Base-by-base conservation (phyloP, 2,113 vertebrate species). In the Nansenia antarctica region DNA sequence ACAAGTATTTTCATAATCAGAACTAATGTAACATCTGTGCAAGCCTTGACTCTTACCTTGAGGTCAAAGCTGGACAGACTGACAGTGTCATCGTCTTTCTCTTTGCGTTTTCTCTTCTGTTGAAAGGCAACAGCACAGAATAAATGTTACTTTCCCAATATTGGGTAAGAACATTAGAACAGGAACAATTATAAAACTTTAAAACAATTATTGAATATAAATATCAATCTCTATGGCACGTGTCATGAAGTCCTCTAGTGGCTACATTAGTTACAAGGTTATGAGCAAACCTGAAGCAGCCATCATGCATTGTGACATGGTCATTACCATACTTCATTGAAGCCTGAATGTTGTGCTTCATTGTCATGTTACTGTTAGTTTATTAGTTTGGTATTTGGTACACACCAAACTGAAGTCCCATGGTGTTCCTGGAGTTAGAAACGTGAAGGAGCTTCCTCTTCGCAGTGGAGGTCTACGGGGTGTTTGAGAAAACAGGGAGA, bases 371-470 rank as follows among this genome's bases (percentile, higher is more conserved):
- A 18, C 14, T n/a, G 14, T 47, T 18, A 5, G 22, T 29, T 14
- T 26, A 55, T 55, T 20, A 27, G 24, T 55, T 15, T 24, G 27
- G 24, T 27, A 27, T 22, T n/a, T 22, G 53, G 7, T 3, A 57
- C 4, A 2, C 80, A 98, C 95, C 94, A 98, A 75, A 60, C 89
- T 94, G 77, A 96, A 95, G 75, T 96, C 94, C 96, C 97, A 98
- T 2, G 94, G 92, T 0, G 94, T 74, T 31, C 92, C 93, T 0
- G 95, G 93, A 45, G 95, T 95, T 62, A 95, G 88, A 80, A 96
- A 96, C 0, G 88, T 93, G 85, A 96, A 97, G 22, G 96, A 98
- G 77, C 89, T 94, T 86, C 95, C 93, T 86, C 95, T 86, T 71
- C 89, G 92, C 75, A 98, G 88, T 3, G 92, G 77, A 47, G 94